Evolutionary conservation across 2,888 invertebrate genomes (phyloP).

Genomic region (Boloria selene): DNA sequence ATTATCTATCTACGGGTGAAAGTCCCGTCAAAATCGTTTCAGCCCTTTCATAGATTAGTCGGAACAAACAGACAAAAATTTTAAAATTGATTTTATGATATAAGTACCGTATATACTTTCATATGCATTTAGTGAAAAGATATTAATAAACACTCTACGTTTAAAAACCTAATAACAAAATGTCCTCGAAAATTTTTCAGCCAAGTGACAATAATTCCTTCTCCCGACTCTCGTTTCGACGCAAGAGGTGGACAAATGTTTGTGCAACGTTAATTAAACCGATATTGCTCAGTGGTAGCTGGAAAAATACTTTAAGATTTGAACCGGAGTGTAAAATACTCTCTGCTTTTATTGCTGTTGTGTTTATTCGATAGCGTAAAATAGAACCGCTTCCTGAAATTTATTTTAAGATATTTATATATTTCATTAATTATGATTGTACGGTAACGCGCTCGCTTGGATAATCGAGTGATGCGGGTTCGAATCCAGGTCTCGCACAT

Average conservation of each 20-base stretch:
- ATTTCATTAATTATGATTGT: too few species aligned
- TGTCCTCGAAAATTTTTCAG: constrained; percentile 10
- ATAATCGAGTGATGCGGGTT: too few species aligned
- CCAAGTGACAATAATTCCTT: constrained; percentile 30
- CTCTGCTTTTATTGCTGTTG: constrained; percentile 16
- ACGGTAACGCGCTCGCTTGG: too few species aligned
- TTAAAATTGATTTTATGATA: too few species aligned
- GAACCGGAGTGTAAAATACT: constrained; percentile 20
- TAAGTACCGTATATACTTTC: too few species aligned
- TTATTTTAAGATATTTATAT: neutral
- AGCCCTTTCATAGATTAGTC: too few species aligned
- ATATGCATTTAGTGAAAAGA: too few species aligned
- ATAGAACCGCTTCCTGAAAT: neutral
- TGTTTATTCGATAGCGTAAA: constrained; percentile 12
- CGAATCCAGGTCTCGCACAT: too few species aligned
- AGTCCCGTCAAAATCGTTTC: too few species aligned
- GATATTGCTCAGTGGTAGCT: constrained; percentile 51
- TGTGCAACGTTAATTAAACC: constrained; percentile 61
- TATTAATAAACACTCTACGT: neutral
- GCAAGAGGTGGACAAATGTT: constrained; percentile 59
- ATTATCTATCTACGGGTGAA: too few species aligned
- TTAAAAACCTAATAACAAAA: constrained; percentile 6
- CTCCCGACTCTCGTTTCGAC: constrained; percentile 18
- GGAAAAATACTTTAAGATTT: constrained; percentile 33
- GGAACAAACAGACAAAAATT: too few species aligned